These are phyloP conservation scores for Melopsittacus undulatus DNA, from an alignment of 2,797 vertebrate species.

Conservation along the genomic window DNA sequence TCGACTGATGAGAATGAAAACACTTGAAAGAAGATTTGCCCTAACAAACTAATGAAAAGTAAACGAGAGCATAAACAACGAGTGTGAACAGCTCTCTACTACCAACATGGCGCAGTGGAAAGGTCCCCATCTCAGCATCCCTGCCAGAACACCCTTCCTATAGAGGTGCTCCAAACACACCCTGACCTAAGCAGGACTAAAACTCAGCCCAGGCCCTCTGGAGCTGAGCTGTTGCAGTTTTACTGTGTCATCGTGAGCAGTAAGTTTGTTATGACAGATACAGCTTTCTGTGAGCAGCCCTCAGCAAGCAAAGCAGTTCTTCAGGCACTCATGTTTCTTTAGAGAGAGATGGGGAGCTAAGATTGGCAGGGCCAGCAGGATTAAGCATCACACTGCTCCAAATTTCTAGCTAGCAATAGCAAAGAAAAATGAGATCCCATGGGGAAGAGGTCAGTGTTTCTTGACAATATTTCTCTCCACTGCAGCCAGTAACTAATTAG, in stretches of 20 bases:
- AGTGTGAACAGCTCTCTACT: neutral
- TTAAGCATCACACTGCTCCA: neutral
- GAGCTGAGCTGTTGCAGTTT: neutral
- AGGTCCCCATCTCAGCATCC: neutral
- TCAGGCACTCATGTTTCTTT: neutral
- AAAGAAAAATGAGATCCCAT: slow-evolving; percentile 7
- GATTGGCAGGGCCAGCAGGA: neutral
- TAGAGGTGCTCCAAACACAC: neutral
- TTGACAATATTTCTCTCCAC: neutral
- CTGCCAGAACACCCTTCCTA: neutral
- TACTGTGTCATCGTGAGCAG: neutral
- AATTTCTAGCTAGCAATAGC: neutral
- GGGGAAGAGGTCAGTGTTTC: neutral
- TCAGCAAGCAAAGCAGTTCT: neutral
- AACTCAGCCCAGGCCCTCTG: neutral
- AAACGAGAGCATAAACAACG: neutral
- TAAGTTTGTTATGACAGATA: neutral
- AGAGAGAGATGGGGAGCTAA: neutral
- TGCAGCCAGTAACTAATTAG: slow-evolving; percentile 10
- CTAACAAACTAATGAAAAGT: neutral
- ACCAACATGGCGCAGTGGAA: rapidly evolving
- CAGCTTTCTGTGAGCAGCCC: neutral
- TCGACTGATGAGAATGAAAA: neutral
- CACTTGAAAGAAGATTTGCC: neutral
- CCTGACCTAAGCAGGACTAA: neutral